A percentile compares a stretch with the other conserved stretches of the same genome.
Evolutionary conservation across 2,797 vertebrate genomes (phyloP).

Genomic region (Falco rusticolus): DNA sequence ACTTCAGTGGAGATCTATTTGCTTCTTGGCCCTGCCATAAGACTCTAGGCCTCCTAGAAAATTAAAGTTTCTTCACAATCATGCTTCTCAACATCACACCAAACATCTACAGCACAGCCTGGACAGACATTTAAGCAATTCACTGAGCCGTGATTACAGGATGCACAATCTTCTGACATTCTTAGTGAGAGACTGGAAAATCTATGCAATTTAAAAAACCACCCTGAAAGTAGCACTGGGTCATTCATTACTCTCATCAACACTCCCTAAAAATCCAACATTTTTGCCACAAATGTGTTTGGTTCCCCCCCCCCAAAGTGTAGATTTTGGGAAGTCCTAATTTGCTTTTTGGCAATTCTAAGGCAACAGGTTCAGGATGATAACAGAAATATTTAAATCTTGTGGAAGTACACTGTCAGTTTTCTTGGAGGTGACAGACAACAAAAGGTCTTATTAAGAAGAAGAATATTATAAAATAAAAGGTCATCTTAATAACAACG

Average conservation of each 20-base stretch:
- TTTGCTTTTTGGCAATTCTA: background rate
- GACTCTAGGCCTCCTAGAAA: background rate
- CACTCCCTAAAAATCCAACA: background rate
- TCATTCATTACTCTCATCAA: background rate
- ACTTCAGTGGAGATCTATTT: background rate
- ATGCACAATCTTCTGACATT: background rate
- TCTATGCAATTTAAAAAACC: background rate
- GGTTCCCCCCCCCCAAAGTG: rapidly evolving
- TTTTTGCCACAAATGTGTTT: background rate
- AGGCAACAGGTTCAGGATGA: background rate
- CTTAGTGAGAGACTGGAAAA: background rate
- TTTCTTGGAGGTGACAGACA: background rate
- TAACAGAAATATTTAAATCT: background rate
- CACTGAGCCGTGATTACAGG: background rate
- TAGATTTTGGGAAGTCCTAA: background rate
- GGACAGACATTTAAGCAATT: background rate
- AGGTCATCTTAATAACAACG: background rate
- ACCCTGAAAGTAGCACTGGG: background rate
- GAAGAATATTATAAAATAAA: too few relatives aligned
- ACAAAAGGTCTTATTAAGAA: background rate
- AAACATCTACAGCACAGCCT: background rate
- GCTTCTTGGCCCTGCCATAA: background rate
- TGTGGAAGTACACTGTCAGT: background rate
- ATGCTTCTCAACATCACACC: background rate
- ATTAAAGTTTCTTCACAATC: background rate